Base-by-base conservation (phyloP, 2,888 invertebrate species). In the Agapostemon virescens region DNA sequence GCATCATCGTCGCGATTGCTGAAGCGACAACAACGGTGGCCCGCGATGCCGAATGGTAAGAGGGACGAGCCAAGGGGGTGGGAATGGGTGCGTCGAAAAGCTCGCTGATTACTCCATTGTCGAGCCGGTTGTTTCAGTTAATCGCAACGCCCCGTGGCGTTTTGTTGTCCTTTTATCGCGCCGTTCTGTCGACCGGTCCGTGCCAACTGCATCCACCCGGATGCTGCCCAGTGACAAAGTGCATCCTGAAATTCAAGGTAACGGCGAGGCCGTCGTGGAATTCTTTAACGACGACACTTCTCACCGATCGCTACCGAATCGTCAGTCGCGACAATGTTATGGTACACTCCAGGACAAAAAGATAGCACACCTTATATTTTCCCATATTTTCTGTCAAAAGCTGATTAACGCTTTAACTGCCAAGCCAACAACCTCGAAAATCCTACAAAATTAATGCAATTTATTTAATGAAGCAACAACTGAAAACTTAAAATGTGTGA, bases 91-190 rank as follows among this genome's bases (percentile, higher is more conserved):
- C 84, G 84, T 81, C 87, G 88, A 90, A 90, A 90, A 90, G 90
- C 90, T 87, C 88, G 85, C 89, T 91, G 91, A 91, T 91, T 91
- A 91, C 91, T 81, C 89, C 88, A 91, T 91, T 91, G 91, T 91
- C 85, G 83, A 26, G 79, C 83, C 84, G 87, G 89, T 91, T 90
- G 91, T 91, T 91, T 90, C 90, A 88, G 90, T 89, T 90, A 91
- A 91, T 91, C 91, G 89, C 84, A 86, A 89, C 88, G 86, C 84
- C 86, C 86, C 84, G 81, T 81, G 82, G 74, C 85, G 85, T 86
- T 90, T 86, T 89, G 88, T 89, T 89, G 87, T 78, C 83, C 84
- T 85, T 89, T 88, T 89, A 89, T 86, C 82, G 85, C 79, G 63
- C 58, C 74, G 71, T 69, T 77, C 82, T 75, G 84, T 76, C 77